Base-by-base conservation (phyloP, 2,113 vertebrate species). In the Mionectes macconnelli region DNA sequence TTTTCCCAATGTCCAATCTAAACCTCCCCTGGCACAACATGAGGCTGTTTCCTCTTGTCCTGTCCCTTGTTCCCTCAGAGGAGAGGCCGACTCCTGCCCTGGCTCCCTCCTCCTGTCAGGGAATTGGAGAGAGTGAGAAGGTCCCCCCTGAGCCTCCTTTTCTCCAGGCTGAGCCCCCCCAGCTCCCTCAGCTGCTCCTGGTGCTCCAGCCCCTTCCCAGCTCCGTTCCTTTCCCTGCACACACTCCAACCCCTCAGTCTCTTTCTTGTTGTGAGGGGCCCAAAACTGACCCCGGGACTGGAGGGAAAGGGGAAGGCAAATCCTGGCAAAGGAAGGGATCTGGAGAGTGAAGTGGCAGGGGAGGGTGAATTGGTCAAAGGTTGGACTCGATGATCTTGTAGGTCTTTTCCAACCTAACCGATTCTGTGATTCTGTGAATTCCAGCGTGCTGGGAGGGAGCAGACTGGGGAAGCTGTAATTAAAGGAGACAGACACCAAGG, bases 361-460 rank as follows among this genome's bases (percentile, higher is more conserved):
- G 53, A 70, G 52, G 21, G 31, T 25, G 74, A 44, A 49, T 25
- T 49, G 49, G 49, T 14, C 49, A 49, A 49, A 49, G 49, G 49
- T 49, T 49, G 49, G 49, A 25, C 49, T 49, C 13, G 7, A 14
- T 49, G 49, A 14, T 49, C 49, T 49, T 49, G 49, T 23, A 49
- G 12, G 49, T 49, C 49, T 25, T 25, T 49, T 49, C 24, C 49
- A 25, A 25, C 49, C 13, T 49, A 25, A 49, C 8, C 8, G 12
- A 24, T 49, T 24, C 47, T 49, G 47, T 49, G 23, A 49, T 49
- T 49, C 49, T 49, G 28, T 25, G 74, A 44, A 72, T 89, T 84
- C 28, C 52, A 23, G 35, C 2, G 2, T 0, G 4, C 0, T 1
- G 47, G 75, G 83, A 63, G 3, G 31, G 69, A 72, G 8, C 8